Evolutionary conservation across 2,888 invertebrate species (phyloP), one percentile per base, ranked within the genome.

Genomic region (Plusia festucae): DNA sequence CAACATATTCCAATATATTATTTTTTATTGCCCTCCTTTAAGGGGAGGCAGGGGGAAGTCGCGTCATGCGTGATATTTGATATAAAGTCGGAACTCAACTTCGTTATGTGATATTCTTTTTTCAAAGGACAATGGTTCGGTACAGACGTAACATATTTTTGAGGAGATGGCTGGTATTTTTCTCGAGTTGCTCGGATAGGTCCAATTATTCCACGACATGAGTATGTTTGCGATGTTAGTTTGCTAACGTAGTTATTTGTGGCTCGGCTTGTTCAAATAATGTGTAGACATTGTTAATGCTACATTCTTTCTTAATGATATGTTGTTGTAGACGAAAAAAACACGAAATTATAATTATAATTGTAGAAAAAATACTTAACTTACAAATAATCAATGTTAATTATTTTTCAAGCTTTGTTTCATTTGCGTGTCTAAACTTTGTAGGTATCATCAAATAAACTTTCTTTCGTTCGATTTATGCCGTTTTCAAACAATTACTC

Each of bases 1-100:
- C 94, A 95, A 94, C 95, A 95, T 95, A 95, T 95, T 95, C 95
- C 95, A 95, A 95, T 95, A 95, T 95, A 95, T 95, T 95, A 95
- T 95, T 95, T 95, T 95, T 95, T 95, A 95, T 95, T 94, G 93
- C 94, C 92, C 88, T 86, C 92, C 90, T 88, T 70, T 57, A 51
- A n/a, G 70, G 76, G 84, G 79, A 65, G 85, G 86, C 79, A 82
- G 89, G 90, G 88, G 88, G 86, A 84, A 82, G 87, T 86, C 86
- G 91, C 91, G 93, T 93, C 94, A 94, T 94, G 94, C 95, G 93
- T 95, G 95, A 94, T 95, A 95, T 95, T 95, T 94, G 95, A 95
- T 95, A 95, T 95, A 94, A 94, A 94, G 93, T 94, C 91, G 93
- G 94, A 92, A 92, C 93, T 94, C 93, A 90, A 94, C 91, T 95